Percentiles rank a stretch among this genome's conserved stretches.
Conservation (phyloP, 2,888 invertebrate genomes). For the Aphelenchoides bicaudatus region DNA sequence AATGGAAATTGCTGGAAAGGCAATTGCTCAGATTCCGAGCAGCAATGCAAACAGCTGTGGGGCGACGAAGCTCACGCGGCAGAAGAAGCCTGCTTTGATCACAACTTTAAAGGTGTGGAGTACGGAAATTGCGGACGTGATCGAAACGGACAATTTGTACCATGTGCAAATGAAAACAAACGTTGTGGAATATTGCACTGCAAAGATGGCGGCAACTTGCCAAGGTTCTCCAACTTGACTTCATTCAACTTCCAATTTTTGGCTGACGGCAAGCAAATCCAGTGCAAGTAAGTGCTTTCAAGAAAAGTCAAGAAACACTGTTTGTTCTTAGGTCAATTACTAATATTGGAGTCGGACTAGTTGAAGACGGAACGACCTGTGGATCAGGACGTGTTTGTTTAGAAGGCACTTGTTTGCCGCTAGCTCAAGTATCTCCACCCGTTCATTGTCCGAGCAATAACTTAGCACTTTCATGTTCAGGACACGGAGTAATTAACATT, state of each 20-base stretch:
- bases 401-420: constrained; percentile 78
- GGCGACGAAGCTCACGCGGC: constrained; percentile 78
- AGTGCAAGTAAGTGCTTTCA: constrained; percentile 36
- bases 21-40: constrained; percentile 70
- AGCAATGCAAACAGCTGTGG: constrained; percentile 90
- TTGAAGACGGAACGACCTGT: constrained; percentile 47
- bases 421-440: constrained; percentile 43
- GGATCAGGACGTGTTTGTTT: constrained; percentile 78
- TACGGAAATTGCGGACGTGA: constrained; percentile 84
- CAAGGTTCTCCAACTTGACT: constrained; percentile 74
- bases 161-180: constrained; percentile 68
- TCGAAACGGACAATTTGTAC: constrained; percentile 32
- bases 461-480: constrained; percentile 83
- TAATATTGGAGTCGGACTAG: constrained; percentile 36
- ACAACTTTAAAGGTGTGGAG: constrained; percentile 88
- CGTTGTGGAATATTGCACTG: constrained; percentile 92
- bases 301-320: no score
- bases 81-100: constrained; percentile 83
- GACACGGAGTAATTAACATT: constrained; percentile 74
- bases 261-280: constrained; percentile 78
- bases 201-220: constrained; percentile 73
- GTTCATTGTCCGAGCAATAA: constrained; percentile 78
- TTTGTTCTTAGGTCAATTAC: constrained; percentile 45
- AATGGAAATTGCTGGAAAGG: constrained; percentile 62
- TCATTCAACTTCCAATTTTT: constrained; percentile 84